Evolutionary conservation across 2,888 invertebrate genomes (phyloP).

Genomic region (Nephrocerus scutellatus): DNA sequence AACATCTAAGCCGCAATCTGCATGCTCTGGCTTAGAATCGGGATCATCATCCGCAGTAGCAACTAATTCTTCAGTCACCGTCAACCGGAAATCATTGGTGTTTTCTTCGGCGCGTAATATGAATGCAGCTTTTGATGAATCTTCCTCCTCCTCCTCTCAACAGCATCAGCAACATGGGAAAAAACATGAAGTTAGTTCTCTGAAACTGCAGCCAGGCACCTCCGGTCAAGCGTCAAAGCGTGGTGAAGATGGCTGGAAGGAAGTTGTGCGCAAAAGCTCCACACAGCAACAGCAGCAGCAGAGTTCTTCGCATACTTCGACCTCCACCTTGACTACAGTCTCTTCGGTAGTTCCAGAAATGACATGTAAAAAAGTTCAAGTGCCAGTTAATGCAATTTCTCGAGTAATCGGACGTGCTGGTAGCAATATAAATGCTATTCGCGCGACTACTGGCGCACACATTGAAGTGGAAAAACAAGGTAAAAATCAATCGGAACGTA

Average conservation of each 20-base stretch:
- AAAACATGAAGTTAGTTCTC: constrained; percentile 63
- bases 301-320: constrained; percentile 23
- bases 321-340: constrained; percentile 29
- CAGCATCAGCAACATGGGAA: constrained; percentile 30
- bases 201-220: constrained; percentile 39
- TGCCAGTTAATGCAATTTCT: constrained; percentile 90
- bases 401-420: constrained; percentile 96
- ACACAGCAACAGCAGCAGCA: constrained; percentile 45
- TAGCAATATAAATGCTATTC: constrained; percentile 95
- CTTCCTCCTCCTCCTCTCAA: constrained; percentile 16
- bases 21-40: constrained; percentile 59
- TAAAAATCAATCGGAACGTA: constrained; percentile 87
- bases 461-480: constrained; percentile 98
- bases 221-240: constrained; percentile 49
- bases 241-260: constrained; percentile 95
- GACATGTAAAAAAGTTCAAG: constrained; percentile 84
- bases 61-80: constrained; percentile 38
- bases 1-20: constrained; percentile 28
- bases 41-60: constrained; percentile 66
- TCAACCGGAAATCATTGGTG: constrained; percentile 26
- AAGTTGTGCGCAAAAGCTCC: constrained; percentile 82
- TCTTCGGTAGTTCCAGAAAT: constrained; percentile 38
- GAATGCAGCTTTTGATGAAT: constrained; percentile 13
- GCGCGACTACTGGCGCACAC: constrained; percentile 93
- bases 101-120: constrained; percentile 21